Evolutionary conservation across 2,113 vertebrate species (phyloP), one percentile per base, ranked within the genome.

Genomic region (Gulo gulo): DNA sequence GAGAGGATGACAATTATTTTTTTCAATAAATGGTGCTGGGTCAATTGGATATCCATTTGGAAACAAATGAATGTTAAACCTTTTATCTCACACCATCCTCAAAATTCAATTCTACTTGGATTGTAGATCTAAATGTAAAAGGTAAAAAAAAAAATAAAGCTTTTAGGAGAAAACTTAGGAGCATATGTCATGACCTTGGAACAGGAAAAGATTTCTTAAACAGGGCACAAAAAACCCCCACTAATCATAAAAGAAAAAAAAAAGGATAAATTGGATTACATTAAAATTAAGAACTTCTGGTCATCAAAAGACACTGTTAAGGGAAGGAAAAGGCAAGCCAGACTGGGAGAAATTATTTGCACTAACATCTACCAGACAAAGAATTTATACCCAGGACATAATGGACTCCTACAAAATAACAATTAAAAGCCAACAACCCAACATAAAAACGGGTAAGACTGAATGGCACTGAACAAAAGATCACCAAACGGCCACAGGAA

Each of bases 21-120:
- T 96, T 96, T 97, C 91, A 95, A 69, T 89, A 97, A 97, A 95
- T 88, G 91, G 88, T 91, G 29, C 91, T 93, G 39, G 93, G 97
- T 98, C 97, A 97, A 95, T 61, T 97, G 67, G 82, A 95, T 95
- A 96, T 96, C 71, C 96, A 97, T 96, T 97, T 98, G 95, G 86
- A 93, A 96, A 97, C 87, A 97, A 97, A 97, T 82, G 94, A 94
- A 82, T 94, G 81, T 81, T 79, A 78, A 97, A 94, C 95, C 88
- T 98, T 97, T 98, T 91, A 96, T 93, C 91, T 97, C 42, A 55
- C 23, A 93, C 65, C 59, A 97, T 86, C 55, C 42, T 95, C 63
- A 94, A 97, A 97, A 98, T 89, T 94, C 84, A 97, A 39, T 96
- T 90, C 89, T 79, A 91, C 63, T 89, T 39, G 47, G 83, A 97